phyloP scores from a whole-genome alignment of 2,797 vertebrate species.

The Sebastes steindachneri region DNA sequence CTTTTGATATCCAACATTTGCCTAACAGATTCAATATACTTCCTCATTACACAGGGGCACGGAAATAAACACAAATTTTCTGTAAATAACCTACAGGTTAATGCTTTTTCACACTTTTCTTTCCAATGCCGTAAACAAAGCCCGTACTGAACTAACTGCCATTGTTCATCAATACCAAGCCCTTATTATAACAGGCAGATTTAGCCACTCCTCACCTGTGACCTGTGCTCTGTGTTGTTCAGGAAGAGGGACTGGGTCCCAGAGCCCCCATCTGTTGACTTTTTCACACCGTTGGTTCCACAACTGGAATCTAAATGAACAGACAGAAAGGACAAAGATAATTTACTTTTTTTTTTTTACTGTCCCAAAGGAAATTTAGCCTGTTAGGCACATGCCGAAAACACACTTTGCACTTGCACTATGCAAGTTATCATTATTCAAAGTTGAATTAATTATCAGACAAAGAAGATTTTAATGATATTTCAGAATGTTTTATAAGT shows the following conservation, averaged over 20 bases:
- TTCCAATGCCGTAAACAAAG: background rate
- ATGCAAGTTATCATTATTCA: background rate
- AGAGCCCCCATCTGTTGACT: constrained; percentile 78
- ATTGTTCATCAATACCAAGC: background rate
- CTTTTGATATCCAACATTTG: background rate
- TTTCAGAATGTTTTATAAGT: background rate
- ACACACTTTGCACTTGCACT: background rate
- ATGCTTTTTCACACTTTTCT: background rate
- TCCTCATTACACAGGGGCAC: background rate
- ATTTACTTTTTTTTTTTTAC: background rate
- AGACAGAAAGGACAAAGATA: background rate
- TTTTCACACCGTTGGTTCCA: constrained; percentile 95
- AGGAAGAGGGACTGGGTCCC: constrained; percentile 76
- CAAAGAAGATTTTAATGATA: background rate
- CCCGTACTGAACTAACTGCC: background rate
- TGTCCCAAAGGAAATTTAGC: background rate
- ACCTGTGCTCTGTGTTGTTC: constrained; percentile 85
- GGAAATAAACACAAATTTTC: background rate
- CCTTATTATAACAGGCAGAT: background rate
- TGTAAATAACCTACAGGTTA: background rate
- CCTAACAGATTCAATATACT: background rate
- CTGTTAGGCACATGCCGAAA: background rate
- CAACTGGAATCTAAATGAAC: constrained; percentile 88
- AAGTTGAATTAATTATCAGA: background rate
- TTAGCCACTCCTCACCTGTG: constrained; percentile 71